Evolutionary conservation across 2,888 invertebrate species (phyloP).

Genomic region (Drosophila quasianomalipes): DNA sequence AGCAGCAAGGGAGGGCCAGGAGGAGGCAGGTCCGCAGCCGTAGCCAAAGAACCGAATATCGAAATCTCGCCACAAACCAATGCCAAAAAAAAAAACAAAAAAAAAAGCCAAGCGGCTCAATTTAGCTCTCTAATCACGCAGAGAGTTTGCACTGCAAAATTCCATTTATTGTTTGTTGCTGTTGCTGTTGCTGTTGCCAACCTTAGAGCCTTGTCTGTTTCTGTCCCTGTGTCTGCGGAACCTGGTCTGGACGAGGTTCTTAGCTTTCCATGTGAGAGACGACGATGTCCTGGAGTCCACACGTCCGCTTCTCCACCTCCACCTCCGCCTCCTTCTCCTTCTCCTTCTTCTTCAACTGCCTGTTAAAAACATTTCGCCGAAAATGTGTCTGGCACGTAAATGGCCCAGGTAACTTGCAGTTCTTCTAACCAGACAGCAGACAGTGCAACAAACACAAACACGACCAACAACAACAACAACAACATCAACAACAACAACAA

Average conservation of each 20-base stretch:
- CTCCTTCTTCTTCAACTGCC: constrained; percentile 41
- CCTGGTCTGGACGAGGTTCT: constrained; percentile 43
- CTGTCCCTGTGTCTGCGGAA: constrained; percentile 5
- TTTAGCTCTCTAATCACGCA: constrained; percentile 80
- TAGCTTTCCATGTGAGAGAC: constrained; percentile 49
- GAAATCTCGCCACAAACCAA: constrained; percentile 44
- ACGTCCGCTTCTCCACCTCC: constrained; percentile 46
- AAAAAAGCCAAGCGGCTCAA: constrained; percentile 58
- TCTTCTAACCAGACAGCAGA: constrained; percentile 80
- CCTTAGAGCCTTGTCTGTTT: constrained; percentile 16
- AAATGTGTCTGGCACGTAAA: constrained; percentile 81
- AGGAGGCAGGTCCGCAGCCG: background rate
- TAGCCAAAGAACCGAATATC: constrained; percentile 44
- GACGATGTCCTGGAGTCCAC: constrained; percentile 36
- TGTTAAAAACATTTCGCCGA: constrained; percentile 79
- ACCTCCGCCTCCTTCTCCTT: constrained; percentile 35
- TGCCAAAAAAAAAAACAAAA: constrained; percentile 13
- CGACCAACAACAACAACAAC: constrained; percentile 50
- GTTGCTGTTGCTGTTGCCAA: constrained; percentile 22
- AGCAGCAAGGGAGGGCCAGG: background rate
- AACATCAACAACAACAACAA: constrained; percentile 44
- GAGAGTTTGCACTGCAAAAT: constrained; percentile 72
- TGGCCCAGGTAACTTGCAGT: constrained; percentile 78
- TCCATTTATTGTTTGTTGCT: constrained; percentile 29
- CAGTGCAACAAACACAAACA: constrained; percentile 62